These are phyloP conservation scores for Tenodera sinensis DNA, from an alignment of 2,888 invertebrate genomes.

Conservation along the genomic window DNA sequence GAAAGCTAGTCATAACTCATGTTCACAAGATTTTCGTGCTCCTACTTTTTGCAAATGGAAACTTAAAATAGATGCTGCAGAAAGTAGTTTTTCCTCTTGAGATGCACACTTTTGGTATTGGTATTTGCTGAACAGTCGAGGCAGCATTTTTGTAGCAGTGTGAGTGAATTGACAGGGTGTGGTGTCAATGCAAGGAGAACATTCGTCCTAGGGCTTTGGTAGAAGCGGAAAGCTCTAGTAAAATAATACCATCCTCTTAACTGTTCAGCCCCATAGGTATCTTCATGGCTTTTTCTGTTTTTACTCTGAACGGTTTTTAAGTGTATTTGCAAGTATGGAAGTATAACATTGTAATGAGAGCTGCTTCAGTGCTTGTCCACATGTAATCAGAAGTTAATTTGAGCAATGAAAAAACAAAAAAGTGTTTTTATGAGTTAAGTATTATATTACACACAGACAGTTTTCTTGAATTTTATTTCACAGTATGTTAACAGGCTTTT, in stretches of 20 bases:
- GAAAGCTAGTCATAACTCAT: slow-evolving; percentile 34
- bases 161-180: background rate
- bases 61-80: background rate
- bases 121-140: background rate
- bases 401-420: background rate
- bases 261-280: background rate
- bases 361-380: background rate
- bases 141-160: background rate
- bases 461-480: background rate
- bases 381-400: background rate
- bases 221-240: background rate
- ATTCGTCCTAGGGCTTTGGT: background rate
- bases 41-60: background rate
- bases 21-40: background rate
- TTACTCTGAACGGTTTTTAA: background rate
- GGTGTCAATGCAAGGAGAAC: background rate
- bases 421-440: background rate
- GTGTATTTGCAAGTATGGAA: background rate
- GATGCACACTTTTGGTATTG: background rate
- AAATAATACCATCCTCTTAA: background rate
- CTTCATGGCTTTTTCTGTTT: background rate
- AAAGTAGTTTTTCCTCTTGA: background rate
- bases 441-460: background rate
- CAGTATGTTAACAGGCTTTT: background rate
- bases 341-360: background rate